Base-by-base conservation (phyloP, 2,888 invertebrate genomes). In the Noctua janthina region DNA sequence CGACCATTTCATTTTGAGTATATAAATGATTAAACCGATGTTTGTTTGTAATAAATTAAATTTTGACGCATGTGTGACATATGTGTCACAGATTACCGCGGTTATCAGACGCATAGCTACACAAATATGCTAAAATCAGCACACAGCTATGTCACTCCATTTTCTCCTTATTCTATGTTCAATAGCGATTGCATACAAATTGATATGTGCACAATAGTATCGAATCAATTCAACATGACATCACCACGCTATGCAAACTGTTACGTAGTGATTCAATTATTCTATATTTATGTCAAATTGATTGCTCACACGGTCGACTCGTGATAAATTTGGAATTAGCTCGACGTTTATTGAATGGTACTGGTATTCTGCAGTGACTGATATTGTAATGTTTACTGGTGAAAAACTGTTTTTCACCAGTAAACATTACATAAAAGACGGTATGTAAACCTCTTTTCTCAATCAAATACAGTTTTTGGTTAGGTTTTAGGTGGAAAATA, bases 271-370 rank as follows among this genome's bases (percentile, higher is more conserved):
- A 96, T 95, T 95, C 95, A 94, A 96, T 96, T 95, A 95, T 93
- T 90, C 92, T 93, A 93, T 93, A 93, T 94, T 95, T 94, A 94
- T 94, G 95, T 92, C 92, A 92, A 94, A 95, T 94, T 95, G 94
- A 94, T 92, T 89, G 82, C 81, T 83, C 87, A 81, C 82, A 86
- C 87, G 83, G 83, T 68, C 76, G 78, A 78, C 82, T 86, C 84
- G 88, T 81, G 82, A 85, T 89, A 87, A 84, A 87, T 89, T 86
- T 85, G 66, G 62, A 82, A 87, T 89, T 86, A 85, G 86, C 78
- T 77, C 76, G 75, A 76, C 68, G 83, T 89, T 85, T 80, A 83
- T 77, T 85, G 59, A 84, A 81, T 54, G 35, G 35, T 29, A 59
- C 74, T 76, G 46, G 69, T 71, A 79, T 82, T 87, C 85, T 85